Conservation (phyloP, 2,888 invertebrate species). For the Thymelicus sylvestris region DNA sequence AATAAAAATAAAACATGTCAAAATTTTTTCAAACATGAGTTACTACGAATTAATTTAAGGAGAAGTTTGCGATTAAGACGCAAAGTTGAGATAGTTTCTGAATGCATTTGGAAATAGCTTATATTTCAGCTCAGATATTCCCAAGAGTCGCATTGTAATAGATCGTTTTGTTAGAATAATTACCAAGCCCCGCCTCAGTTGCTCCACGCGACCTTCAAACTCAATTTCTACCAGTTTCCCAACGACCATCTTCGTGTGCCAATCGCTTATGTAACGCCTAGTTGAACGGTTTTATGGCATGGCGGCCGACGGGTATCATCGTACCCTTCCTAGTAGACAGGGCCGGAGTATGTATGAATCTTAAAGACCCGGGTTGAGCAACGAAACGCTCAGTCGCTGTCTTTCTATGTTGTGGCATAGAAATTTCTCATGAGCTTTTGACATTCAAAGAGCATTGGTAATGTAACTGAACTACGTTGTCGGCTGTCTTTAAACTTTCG, state of each 20-base stretch:
- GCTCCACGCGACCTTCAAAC: conserved; percentile 39
- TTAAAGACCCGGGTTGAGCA: not conserved
- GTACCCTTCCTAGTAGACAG: not conserved
- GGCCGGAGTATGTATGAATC: not conserved
- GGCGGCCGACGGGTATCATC: not conserved
- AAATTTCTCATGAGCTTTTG: not conserved
- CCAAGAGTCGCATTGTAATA: not conserved
- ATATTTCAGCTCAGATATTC: too few species aligned
- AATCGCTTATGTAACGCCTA: conserved; percentile 41
- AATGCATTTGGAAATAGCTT: too few species aligned
- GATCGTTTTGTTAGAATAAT: not conserved
- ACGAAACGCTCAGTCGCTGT: not conserved
- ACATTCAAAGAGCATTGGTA: not conserved
- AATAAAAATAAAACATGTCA: too few species aligned
- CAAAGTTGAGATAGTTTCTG: too few species aligned
- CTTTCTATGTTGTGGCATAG: not conserved
- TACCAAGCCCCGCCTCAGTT: conserved; percentile 21
- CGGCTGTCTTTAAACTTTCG: too few species aligned
- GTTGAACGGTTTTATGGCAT: conserved; percentile 11
- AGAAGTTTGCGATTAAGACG: too few species aligned
- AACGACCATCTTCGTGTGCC: conserved; percentile 41
- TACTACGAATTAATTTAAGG: too few species aligned
- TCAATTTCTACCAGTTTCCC: conserved; percentile 43
- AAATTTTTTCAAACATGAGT: too few species aligned
- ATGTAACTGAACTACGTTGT: not conserved